Percentiles rank a stretch among this genome's conserved stretches.
phyloP scores from a whole-genome alignment of 2,888 invertebrate species.

The Poecilobothrus nobilitatus region DNA sequence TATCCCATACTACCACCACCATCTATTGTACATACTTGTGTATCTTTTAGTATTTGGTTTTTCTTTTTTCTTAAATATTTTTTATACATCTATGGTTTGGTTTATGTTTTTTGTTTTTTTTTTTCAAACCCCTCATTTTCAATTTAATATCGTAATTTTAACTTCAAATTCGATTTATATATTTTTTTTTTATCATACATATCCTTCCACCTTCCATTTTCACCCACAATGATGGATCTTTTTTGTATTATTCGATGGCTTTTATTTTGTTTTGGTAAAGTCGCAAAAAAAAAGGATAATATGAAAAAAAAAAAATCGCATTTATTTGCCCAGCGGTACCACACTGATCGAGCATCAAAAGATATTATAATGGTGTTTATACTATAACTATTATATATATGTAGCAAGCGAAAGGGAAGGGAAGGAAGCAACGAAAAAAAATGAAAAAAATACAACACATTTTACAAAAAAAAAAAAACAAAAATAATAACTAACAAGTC shows the following conservation, averaged over 20 bases:
- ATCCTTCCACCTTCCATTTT: not conserved
- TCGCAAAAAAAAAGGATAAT: no score
- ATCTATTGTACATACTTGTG: no score
- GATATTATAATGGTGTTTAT: not conserved
- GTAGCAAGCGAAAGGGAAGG: not conserved
- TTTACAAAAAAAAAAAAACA: no score
- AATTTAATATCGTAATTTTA: not conserved
- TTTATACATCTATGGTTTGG: not conserved
- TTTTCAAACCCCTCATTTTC: not conserved
- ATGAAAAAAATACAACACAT: not conserved
- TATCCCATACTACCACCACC: not conserved
- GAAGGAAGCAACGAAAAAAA: not conserved
- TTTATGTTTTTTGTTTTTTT: not conserved
- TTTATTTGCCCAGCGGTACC: slow-evolving; percentile 2
- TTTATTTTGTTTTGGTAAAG: not conserved
- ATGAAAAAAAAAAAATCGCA: not conserved
- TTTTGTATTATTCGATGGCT: not conserved
- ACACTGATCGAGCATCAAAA: not conserved
- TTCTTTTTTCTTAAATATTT: not conserved
- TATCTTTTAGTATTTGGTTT: not conserved
- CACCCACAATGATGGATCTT: not conserved
- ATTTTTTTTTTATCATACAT: not conserved
- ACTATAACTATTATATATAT: no score
- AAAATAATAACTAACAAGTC: no score
- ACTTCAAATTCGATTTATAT: not conserved